Evolutionary conservation across 2,888 invertebrate genomes (phyloP), one percentile per base, ranked within the genome.

Genomic region (Unio delphinus): DNA sequence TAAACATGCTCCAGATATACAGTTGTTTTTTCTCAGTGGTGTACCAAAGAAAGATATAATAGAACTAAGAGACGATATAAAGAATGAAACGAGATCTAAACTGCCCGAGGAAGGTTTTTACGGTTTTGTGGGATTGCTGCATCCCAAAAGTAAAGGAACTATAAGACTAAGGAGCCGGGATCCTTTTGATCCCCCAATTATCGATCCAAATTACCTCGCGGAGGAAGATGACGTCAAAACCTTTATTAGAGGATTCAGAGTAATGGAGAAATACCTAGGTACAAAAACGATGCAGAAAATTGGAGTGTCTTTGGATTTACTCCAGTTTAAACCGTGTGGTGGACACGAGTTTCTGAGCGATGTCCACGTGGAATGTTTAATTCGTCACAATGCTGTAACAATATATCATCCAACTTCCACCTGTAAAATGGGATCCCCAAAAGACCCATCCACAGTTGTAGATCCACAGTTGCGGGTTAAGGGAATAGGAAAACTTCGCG

Each of bases 141-240:
- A 0, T 23, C 23, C 23, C 23, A 23, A 23, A 23, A 23, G 23
- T 23, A 23, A 23, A 23, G 23, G 23, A 23, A 23, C 23, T 23
- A 23, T 23, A 23, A 23, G 23, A 23, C 23, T 23, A 23, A 23
- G 17, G 65, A 94, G 94, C 77, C 89, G 91, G 0, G 95, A 96
- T 90, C 95, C 95, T 0, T 91, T 93, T 34, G 93, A 94, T 72
- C 93, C 93, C 89, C 97, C 96, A 0, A 87, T 94, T 55, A 96
- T 98, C 89, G 93, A 98, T 90, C 95, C 98, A 0, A 95, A 96
- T 84, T 98, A 98, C 88, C 95, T 97, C 72, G 90, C 92, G 55
- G 88, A 92, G 11, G 57, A 65, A 58, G 73, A 68, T 28, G 78
- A 76, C 55, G 45, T 74, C 4, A 59, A 69, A 55, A 63, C 63